A percentile compares a stretch with the other conserved stretches of the same genome.
These are phyloP conservation scores for Megalopta genalis DNA, from an alignment of 1,140 invertebrate genomes.

Conservation along the genomic window DNA sequence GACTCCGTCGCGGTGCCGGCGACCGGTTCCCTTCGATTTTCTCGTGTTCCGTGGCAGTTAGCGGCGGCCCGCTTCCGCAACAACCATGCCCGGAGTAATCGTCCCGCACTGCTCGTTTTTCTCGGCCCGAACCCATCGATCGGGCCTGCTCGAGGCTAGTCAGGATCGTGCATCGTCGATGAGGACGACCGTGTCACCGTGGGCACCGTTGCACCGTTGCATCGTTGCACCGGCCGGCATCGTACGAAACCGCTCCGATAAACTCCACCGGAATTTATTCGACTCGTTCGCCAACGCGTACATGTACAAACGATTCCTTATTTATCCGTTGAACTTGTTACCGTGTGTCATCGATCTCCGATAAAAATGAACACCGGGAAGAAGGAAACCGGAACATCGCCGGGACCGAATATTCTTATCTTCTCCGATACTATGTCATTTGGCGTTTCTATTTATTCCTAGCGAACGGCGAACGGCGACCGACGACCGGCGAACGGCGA, in stretches of 20 bases:
- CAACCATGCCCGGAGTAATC: slow-evolving; percentile 58
- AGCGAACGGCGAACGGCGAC: too few relatives aligned
- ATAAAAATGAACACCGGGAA: too few relatives aligned
- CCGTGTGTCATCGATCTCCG: too few relatives aligned
- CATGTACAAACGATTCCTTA: too few relatives aligned
- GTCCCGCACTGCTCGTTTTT: slow-evolving; percentile 59
- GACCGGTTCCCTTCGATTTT: slow-evolving; percentile 62
- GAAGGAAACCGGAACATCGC: too few relatives aligned
- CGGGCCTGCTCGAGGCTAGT: slow-evolving; percentile 32
- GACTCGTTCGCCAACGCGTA: neutral
- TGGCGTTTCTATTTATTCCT: too few relatives aligned
- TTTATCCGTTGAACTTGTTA: too few relatives aligned
- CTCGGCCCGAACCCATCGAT: slow-evolving; percentile 55
- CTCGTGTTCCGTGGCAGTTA: slow-evolving; percentile 67
- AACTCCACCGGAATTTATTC: slow-evolving; percentile 33
- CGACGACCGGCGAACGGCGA: too few relatives aligned
- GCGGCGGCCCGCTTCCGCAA: slow-evolving; percentile 56
- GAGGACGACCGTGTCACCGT: slow-evolving; percentile 31
- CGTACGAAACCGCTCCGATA: slow-evolving; percentile 14
- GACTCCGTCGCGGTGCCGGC: slow-evolving; percentile 37
- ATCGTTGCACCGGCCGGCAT: slow-evolving; percentile 3
- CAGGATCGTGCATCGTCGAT: slow-evolving; percentile 54
- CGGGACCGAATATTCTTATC: too few relatives aligned
- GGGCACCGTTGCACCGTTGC: neutral
- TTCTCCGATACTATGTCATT: too few relatives aligned